A percentile compares a stretch with the other conserved stretches of the same genome.
Conservation (phyloP, 2,888 invertebrate genomes). For the Himalopsyche anomala region DNA sequence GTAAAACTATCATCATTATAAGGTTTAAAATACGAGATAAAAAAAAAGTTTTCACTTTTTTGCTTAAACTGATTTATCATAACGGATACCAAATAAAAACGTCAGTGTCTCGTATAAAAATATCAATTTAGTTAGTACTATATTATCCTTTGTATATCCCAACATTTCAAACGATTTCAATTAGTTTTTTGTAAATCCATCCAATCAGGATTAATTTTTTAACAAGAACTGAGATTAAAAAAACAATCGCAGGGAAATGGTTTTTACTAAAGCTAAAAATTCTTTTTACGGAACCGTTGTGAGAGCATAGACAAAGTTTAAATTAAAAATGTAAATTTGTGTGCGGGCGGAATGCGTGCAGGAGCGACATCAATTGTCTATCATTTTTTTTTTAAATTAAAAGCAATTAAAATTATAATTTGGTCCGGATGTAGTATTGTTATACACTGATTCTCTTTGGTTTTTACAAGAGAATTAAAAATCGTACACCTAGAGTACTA, state of each 20-base stretch:
- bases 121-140: too few relatives aligned
- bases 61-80: too few relatives aligned
- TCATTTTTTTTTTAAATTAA: conserved; percentile 41
- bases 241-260: conserved; percentile 14
- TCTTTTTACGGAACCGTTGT: conserved; percentile 31
- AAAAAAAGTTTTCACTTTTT: too few relatives aligned
- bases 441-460: not conserved
- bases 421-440: not conserved
- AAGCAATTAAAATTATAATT: conserved; percentile 49
- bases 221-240: conserved; percentile 39
- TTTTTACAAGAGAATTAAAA: too few relatives aligned
- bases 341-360: conserved; percentile 14
- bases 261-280: conserved; percentile 27
- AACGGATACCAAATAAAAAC: too few relatives aligned
- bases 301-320: conserved; percentile 43
- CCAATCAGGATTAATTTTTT: conserved; percentile 23
- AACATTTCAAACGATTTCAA: not conserved
- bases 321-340: conserved; percentile 48
- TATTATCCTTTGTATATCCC: too few relatives aligned
- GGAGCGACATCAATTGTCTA: conserved; percentile 42
- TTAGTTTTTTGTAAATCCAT: conserved; percentile 22
- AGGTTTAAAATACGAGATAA: too few relatives aligned
- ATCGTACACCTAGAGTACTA: too few relatives aligned
- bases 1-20: too few relatives aligned
- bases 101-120: too few relatives aligned